A percentile compares a stretch with the other conserved stretches of the same genome.
These are phyloP conservation scores for Prorops nasuta DNA, from an alignment of 1,140 invertebrate species.

Conservation along the genomic window DNA sequence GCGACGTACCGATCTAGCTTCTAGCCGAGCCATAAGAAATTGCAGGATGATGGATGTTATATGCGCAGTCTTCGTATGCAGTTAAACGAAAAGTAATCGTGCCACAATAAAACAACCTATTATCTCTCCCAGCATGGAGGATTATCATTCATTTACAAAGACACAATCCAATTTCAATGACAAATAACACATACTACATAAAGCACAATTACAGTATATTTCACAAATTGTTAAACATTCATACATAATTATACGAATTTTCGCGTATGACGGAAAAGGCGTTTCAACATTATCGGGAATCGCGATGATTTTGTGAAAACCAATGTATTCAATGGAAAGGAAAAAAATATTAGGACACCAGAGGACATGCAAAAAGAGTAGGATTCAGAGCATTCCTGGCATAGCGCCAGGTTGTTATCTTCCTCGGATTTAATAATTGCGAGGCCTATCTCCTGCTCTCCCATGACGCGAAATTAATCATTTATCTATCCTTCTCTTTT, in stretches of 20 bases:
- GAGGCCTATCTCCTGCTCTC: constrained; percentile 21
- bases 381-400: background rate
- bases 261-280: constrained; percentile 46
- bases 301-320: constrained; percentile 28
- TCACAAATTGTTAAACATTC: constrained; percentile 55
- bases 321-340: constrained; percentile 23
- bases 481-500: constrained; percentile 1
- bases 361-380: constrained; percentile 21
- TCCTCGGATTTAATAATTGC: constrained; percentile 17
- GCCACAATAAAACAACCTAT: no score
- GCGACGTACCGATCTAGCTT: no score
- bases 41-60: no score
- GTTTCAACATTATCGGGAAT: constrained; percentile 30
- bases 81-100: constrained; percentile 15
- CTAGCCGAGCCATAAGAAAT: constrained; percentile 2
- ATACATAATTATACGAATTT: constrained; percentile 54
- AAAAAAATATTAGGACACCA: constrained; percentile 23
- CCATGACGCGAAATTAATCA: constrained; percentile 11
- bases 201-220: constrained; percentile 56
- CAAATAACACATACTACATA: constrained; percentile 47
- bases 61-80: constrained; percentile 14
- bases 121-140: no score
- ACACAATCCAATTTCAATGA: no score
- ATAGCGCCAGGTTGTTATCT: constrained; percentile 10
- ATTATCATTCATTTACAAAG: no score